A percentile compares a stretch with the other conserved stretches of the same genome.
phyloP scores from a whole-genome alignment of 2,797 vertebrate genomes.

The Phrynocephalus vlangalii region DNA sequence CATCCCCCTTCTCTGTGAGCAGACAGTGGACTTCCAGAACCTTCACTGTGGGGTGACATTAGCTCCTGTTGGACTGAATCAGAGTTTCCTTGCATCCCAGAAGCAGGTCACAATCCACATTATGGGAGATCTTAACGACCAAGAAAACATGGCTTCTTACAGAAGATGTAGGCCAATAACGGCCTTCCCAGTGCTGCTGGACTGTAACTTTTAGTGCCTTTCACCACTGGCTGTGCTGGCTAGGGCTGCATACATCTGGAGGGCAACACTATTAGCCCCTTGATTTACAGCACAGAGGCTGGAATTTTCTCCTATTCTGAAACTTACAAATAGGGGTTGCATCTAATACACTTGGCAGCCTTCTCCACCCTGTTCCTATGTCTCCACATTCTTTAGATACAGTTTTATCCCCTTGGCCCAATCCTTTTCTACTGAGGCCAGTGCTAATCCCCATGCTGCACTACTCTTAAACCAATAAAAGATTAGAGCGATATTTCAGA shows the following conservation, averaged over 20 bases:
- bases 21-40: neutral
- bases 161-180: too few relatives aligned
- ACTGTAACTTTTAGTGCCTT: too few relatives aligned
- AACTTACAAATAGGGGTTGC: slow-evolving; percentile 45
- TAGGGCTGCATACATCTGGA: too few relatives aligned
- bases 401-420: slow-evolving; percentile 69
- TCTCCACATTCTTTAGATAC: slow-evolving; percentile 61
- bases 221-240: too few relatives aligned
- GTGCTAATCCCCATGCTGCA: slow-evolving; percentile 76
- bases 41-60: neutral
- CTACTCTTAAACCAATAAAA: slow-evolving; percentile 88
- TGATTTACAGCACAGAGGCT: neutral
- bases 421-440: slow-evolving; percentile 71
- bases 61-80: neutral
- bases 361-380: neutral
- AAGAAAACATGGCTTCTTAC: neutral
- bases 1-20: neutral
- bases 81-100: neutral
- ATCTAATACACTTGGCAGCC: slow-evolving; percentile 66
- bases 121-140: neutral
- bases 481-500: slow-evolving; percentile 90
- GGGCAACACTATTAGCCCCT: too few relatives aligned
- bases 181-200: too few relatives aligned
- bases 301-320: neutral
- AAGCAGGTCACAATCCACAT: neutral